Conservation (phyloP, 2,888 invertebrate species). For the Crematogaster levior region DNA sequence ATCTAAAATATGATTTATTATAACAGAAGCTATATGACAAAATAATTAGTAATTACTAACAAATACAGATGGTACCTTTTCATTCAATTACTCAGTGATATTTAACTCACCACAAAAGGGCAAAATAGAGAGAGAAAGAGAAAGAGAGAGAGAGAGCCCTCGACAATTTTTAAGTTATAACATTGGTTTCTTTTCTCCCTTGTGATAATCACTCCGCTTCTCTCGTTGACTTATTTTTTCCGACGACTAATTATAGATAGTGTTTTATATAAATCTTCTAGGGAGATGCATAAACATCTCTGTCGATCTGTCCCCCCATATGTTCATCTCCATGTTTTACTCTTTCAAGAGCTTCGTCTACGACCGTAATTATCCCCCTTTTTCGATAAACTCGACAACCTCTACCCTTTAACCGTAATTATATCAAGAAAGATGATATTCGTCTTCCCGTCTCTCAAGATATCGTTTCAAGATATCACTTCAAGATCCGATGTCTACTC, state of each 20-base stretch:
- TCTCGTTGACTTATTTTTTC: conserved; percentile 41
- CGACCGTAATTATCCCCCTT: conserved; percentile 52
- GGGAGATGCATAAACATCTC: conserved; percentile 43
- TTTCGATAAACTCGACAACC: conserved; percentile 32
- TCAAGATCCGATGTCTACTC: background rate
- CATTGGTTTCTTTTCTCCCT: conserved; percentile 24
- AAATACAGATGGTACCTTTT: background rate
- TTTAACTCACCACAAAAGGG: background rate
- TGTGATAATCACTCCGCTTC: conserved; percentile 25
- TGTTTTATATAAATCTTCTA: conserved; percentile 48
- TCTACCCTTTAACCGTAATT: conserved; percentile 38
- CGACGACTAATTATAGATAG: conserved; percentile 41
- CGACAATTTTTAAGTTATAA: conserved; percentile 42
- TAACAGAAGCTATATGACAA: background rate
- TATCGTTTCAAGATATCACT: background rate
- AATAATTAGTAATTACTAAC: background rate
- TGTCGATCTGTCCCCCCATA: conserved; percentile 34
- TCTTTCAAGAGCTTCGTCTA: conserved; percentile 28
- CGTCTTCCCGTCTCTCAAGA: conserved; percentile 26
- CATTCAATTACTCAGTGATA: conserved; percentile 1
- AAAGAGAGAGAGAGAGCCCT: conserved; percentile 13
- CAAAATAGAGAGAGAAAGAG: background rate
- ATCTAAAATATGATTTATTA: conserved; percentile 3
- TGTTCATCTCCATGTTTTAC: conserved; percentile 56
- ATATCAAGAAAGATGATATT: conserved; percentile 9